Evolutionary conservation across 1,140 invertebrate genomes (phyloP).

Genomic region (Neuroterus valhalla): DNA sequence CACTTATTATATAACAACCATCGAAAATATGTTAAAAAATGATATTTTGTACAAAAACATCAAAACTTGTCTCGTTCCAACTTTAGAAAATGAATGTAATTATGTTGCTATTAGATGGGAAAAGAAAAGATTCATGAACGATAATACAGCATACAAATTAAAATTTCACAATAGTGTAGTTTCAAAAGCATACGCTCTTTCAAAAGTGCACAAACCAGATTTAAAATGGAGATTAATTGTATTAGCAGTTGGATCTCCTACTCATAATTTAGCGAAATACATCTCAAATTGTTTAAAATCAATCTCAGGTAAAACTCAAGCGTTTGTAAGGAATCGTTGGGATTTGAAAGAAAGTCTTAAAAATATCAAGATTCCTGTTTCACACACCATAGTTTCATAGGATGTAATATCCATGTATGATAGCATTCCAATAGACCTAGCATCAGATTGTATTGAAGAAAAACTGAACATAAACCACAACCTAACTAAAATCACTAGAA

Average conservation of each 20-base stretch:
- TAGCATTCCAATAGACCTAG: not conserved
- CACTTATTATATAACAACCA: not conserved
- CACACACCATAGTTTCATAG: not conserved
- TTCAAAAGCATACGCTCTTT: not conserved
- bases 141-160: not conserved
- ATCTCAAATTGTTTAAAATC: not conserved
- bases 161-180: not conserved
- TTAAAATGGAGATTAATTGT: not conserved
- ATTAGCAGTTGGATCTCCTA: not conserved
- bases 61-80: not conserved
- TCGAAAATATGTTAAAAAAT: not conserved
- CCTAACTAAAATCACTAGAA: not conserved
- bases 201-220: not conserved
- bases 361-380: not conserved
- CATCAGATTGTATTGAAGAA: not conserved
- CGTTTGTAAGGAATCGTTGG: not conserved
- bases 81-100: not conserved
- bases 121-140: not conserved
- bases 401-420: conserved; percentile 28
- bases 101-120: not conserved
- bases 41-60: not conserved
- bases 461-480: not conserved
- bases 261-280: not conserved
- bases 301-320: not conserved
- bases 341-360: not conserved